These are phyloP conservation scores for Bombus cullumanus DNA, from an alignment of 1,140 invertebrate genomes.

Conservation along the genomic window DNA sequence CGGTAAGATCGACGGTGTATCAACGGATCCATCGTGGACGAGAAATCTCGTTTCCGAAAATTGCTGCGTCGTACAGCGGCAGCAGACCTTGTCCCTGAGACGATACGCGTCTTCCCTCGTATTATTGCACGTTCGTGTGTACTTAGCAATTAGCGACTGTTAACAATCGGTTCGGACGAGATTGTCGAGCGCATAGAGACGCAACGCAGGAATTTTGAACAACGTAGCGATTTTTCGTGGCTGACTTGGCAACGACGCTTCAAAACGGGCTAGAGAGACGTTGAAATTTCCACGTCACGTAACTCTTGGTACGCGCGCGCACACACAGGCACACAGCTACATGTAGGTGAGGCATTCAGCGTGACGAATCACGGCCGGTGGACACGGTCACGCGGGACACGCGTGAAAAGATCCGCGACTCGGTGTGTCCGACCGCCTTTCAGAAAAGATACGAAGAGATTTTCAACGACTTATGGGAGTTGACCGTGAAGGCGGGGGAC, in stretches of 20 bases:
- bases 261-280: background rate
- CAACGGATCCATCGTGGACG: background rate
- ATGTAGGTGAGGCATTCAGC: background rate
- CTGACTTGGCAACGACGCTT: background rate
- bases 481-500: conserved; percentile 19
- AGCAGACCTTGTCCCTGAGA: background rate
- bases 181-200: background rate
- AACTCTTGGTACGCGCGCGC: background rate
- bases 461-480: conserved; percentile 64
- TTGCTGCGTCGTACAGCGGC: background rate
- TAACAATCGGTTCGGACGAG: conserved; percentile 25
- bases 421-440: conserved; percentile 51
- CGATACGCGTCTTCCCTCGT: background rate
- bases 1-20: background rate
- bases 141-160: background rate
- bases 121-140: background rate
- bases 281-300: conserved; percentile 49
- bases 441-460: conserved; percentile 60
- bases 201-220: conserved; percentile 20
- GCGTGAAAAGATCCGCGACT: conserved; percentile 59
- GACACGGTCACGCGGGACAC: conserved; percentile 52
- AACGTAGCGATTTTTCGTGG: background rate
- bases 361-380: conserved; percentile 58
- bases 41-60: background rate
- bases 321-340: background rate